Evolutionary conservation across 2,113 vertebrate species (phyloP), one percentile per base, ranked within the genome.

Genomic region (Mesocricetus auratus): DNA sequence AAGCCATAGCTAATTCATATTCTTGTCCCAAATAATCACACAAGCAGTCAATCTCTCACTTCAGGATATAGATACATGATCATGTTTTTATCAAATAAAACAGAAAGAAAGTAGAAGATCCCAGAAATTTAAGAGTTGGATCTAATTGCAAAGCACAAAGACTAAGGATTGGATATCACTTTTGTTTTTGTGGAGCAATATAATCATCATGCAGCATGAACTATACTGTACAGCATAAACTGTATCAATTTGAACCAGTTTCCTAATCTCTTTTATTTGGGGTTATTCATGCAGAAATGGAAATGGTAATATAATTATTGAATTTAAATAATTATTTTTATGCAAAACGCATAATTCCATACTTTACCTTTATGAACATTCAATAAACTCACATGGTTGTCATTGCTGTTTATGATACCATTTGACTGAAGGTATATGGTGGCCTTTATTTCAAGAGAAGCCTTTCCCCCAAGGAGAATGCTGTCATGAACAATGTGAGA

Each of bases 391-490:
- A 69, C 50, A 2, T 60, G 4, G 19, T 45, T 56, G 3, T 53
- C 13, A 3, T 36, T 58, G 15, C 7, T 31, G 1, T 64, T 22
- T 75, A 13, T 3, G 0, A 50, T n/a, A 24, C 71, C 90, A 33
- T 53, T 93, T 50, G 13, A 11, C 22, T 64, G 62, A 87, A 79
- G 11, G 7, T 79, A 53, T 16, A n/a, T 26, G 5, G 11, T 73
- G 78, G 22, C 64, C 56, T 82, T 93, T 86, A 86, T 88, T 90
- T 45, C 89, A 95, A 7, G 36, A 93, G 53, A 66, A 58, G 45
- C 36, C 39, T 73, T 69, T 58, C n/a, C 47, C 47, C 56, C 45
- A 66, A 47, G 45, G 13, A 82, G 50, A 96, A 96, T n/a, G 1
- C 45, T 93, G 33, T 85, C 83, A n/a, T 60, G 33, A 91, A 74